These are phyloP conservation scores for Gobio occitaniae DNA, from an alignment of 2,797 vertebrate species.

Conservation along the genomic window DNA sequence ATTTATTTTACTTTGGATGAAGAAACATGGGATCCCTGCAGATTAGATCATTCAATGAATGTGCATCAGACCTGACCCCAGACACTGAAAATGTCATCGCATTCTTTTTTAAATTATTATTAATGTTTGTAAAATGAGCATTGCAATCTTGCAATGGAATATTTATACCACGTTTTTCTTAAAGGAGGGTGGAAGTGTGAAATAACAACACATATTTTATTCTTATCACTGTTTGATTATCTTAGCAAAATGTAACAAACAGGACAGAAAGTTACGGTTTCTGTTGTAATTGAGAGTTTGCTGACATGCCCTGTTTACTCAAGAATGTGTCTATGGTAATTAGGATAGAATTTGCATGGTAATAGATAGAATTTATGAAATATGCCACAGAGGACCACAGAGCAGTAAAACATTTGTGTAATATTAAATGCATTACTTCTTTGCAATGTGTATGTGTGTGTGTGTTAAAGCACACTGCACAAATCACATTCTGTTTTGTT, in stretches of 20 bases:
- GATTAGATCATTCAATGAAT: slow-evolving; percentile 19
- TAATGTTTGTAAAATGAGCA: background rate
- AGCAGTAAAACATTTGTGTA: background rate
- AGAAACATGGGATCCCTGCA: slow-evolving; percentile 42
- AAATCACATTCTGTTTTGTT: slow-evolving; percentile 26
- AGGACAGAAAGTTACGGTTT: background rate
- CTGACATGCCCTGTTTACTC: background rate
- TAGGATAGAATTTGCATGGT: background rate
- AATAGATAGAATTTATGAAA: background rate
- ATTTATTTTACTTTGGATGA: slow-evolving; percentile 53
- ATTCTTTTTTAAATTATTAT: background rate
- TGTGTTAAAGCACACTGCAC: background rate
- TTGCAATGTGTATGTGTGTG: background rate
- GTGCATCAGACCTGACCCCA: slow-evolving; percentile 16
- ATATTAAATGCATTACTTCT: slow-evolving; percentile 2
- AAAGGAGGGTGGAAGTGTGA: background rate
- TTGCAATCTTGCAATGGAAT: background rate
- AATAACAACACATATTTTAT: slow-evolving; percentile 1
- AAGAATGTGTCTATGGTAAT: slow-evolving; percentile 50
- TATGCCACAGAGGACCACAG: background rate
- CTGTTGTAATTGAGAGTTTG: background rate
- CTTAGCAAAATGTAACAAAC: background rate
- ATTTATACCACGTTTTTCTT: background rate
- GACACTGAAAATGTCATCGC: background rate
- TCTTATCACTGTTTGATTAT: background rate